Conservation (phyloP, 2,113 vertebrate species). For the Pseudorectes ferrugineus region DNA sequence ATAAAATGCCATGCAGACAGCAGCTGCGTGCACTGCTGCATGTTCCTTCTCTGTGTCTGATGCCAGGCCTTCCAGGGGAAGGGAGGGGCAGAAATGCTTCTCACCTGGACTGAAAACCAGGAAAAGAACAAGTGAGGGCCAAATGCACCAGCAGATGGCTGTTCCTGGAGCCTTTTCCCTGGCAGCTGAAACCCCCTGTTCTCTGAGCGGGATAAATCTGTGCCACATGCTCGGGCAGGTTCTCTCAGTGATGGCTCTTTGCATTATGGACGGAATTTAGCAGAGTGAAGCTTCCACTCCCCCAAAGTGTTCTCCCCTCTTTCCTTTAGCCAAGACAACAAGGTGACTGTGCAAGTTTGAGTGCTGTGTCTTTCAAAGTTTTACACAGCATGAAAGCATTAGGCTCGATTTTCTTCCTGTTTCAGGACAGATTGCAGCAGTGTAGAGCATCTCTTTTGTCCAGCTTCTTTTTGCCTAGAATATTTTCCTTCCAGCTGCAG, state of each 20-base stretch:
- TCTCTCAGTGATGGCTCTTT: not conserved
- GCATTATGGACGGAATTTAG: not conserved
- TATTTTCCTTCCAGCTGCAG: not conserved
- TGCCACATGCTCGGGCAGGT: rapidly evolving
- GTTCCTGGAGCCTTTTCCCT: not conserved
- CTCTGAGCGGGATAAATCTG: not conserved
- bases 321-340: not conserved
- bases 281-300: not conserved
- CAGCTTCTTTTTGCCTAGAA: not conserved
- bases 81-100: not conserved
- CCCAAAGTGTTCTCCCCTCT: not conserved
- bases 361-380: not conserved
- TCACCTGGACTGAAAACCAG: not conserved
- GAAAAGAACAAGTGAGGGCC: not conserved
- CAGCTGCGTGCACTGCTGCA: not conserved
- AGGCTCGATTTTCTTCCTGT: not conserved
- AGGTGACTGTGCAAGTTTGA: not conserved
- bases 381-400: not conserved
- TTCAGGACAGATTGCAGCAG: too few relatives aligned
- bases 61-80: not conserved
- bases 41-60: too few relatives aligned
- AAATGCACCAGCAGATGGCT: not conserved
- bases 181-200: not conserved
- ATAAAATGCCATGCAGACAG: not conserved
- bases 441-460: not conserved